These are phyloP conservation scores for Amorpha juglandis DNA, from an alignment of 2,888 invertebrate genomes.

Conservation along the genomic window DNA sequence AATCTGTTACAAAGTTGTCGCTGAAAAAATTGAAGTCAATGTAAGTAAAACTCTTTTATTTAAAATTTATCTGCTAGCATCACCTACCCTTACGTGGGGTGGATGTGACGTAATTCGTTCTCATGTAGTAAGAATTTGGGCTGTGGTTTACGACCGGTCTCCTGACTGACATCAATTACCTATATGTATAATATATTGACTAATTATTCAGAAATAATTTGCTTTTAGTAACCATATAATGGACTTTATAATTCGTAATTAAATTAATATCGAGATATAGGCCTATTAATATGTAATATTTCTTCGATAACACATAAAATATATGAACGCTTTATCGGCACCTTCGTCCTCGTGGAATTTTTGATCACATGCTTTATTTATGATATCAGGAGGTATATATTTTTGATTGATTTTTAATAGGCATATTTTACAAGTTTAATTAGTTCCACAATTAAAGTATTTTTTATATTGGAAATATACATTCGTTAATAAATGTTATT, in stretches of 20 bases:
- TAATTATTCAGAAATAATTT: background rate
- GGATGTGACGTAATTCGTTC: background rate
- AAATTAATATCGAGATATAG: background rate
- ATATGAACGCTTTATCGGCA: background rate
- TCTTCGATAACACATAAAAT: background rate
- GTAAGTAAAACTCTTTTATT: background rate
- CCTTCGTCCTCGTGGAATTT: background rate
- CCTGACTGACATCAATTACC: background rate
- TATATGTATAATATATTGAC: background rate
- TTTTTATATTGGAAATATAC: background rate
- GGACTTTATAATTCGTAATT: background rate
- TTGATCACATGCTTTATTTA: background rate
- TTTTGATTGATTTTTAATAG: background rate
- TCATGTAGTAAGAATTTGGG: background rate
- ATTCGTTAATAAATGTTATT: background rate
- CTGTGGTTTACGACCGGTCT: background rate
- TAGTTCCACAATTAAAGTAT: background rate
- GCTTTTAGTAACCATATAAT: background rate
- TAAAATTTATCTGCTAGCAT: background rate
- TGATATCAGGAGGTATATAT: background rate
- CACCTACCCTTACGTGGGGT: background rate
- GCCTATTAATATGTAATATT: background rate
- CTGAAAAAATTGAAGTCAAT: slow-evolving; percentile 8
- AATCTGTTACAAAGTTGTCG: background rate
- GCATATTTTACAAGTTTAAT: background rate